Evolutionary conservation across 2,888 invertebrate genomes (phyloP).

Genomic region (Stenodema calcarata): DNA sequence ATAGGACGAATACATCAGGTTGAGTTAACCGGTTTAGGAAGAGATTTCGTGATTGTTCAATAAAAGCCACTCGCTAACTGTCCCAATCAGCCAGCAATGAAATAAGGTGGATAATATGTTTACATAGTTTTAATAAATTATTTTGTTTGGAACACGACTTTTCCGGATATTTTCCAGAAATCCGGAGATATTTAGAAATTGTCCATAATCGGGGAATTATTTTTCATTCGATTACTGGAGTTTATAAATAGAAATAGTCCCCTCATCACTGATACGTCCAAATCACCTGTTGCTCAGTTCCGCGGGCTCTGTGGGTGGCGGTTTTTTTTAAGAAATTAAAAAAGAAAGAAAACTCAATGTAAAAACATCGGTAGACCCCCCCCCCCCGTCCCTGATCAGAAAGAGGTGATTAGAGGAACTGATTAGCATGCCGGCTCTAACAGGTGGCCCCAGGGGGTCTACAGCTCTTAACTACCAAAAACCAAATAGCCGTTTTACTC

Average conservation of each 20-base stretch:
- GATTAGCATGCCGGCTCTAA: slow-evolving; percentile 31
- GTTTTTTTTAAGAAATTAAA: background rate
- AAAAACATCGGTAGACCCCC: background rate
- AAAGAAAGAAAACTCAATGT: background rate
- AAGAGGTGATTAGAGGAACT: background rate
- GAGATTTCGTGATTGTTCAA: no score
- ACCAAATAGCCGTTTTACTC: background rate
- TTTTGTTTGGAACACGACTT: no score
- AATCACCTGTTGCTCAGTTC: background rate
- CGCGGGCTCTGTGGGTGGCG: background rate
- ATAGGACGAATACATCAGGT: background rate
- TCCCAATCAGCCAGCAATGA: no score
- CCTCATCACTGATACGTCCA: no score
- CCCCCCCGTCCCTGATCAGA: background rate
- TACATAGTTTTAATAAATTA: no score
- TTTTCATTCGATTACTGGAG: no score
- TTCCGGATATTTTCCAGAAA: no score
- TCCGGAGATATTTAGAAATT: no score
- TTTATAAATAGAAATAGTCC: no score
- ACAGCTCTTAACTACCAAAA: background rate
- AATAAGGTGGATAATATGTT: no score
- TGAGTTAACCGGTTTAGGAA: background rate
- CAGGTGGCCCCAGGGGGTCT: slow-evolving; percentile 23
- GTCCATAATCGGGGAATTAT: no score
- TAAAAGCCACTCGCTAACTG: no score